Percentiles rank a stretch among this genome's conserved stretches.
phyloP scores from a whole-genome alignment of 2,113 vertebrate genomes.

The Crotalus viridis region DNA sequence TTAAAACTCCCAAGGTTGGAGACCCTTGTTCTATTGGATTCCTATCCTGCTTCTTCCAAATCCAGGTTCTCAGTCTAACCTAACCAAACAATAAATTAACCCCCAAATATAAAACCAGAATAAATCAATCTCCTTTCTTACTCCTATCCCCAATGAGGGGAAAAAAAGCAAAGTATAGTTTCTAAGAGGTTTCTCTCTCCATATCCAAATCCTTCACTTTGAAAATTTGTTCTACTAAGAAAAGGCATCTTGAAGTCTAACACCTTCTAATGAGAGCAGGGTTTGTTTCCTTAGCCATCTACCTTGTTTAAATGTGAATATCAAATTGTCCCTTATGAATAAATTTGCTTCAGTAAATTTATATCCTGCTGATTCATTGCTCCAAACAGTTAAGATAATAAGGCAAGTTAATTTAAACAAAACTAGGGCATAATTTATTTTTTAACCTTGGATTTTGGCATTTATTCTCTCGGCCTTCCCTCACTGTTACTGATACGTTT shows the following conservation, averaged over 20 bases:
- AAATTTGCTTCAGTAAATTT: conserved; percentile 23
- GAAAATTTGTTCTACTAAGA: not conserved
- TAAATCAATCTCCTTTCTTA: not conserved
- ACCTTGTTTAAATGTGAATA: conserved; percentile 1
- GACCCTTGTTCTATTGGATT: not conserved
- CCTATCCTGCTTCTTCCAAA: not conserved
- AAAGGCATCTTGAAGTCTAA: not conserved
- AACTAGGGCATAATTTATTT: not conserved
- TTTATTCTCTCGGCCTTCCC: not conserved
- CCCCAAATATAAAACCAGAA: not conserved
- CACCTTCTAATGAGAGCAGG: not conserved
- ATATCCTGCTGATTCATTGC: not conserved
- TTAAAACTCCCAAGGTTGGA: not conserved
- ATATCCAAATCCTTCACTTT: not conserved
- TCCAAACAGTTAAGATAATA: conserved; percentile 35
- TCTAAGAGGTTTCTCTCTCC: not conserved
- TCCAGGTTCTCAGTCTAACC: not conserved
- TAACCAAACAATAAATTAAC: not conserved
- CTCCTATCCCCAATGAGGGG: not conserved
- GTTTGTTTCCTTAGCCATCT: not conserved
- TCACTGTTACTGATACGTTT: not conserved
- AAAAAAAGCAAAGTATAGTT: too few relatives aligned
- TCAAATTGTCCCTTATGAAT: not conserved
- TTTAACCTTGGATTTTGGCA: conserved; percentile 37
- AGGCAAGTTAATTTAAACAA: conserved; percentile 13